Evolutionary conservation across 2,888 invertebrate species (phyloP), one percentile per base, ranked within the genome.

Genomic region (Liopterus haemorrhoidalis): DNA sequence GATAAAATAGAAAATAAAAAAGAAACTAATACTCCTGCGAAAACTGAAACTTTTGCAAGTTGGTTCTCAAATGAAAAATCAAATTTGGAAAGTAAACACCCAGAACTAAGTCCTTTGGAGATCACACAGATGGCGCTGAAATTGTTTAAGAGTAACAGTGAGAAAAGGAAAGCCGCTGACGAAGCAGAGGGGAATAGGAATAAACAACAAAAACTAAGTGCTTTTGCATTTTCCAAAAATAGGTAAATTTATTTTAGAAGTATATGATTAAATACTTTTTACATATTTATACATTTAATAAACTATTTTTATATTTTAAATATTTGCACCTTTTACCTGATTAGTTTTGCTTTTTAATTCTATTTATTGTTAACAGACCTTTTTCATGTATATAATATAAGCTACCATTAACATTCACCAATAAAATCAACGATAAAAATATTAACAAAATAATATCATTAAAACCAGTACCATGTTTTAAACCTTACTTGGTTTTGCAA

Each of bases 51-150:
- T 3, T 81, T 81, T 56, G 65, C 75, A 15, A 69, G 71, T 21
- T 82, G 81, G 81, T 79, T 74, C 51, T 66, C 70, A 1, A 71
- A 74, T 46, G 76, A 79, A 57, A 79, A 76, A 58, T 54, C 68
- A 2, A 54, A 61, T 8, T 59, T 82, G n/a, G 72, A 77, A 55
- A 65, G 66, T 31, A 73, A 79, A 54, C 69, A 75, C 56, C 75
- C 79, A 0, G 73, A 74, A 6, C 56, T 75, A 8, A 68, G 69
- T 3, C 65, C 71, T 0, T 64, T 70, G 0, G 79, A 81, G 48
- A 58, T 82, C 35, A 74, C 76, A 0, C 75, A 78, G 47, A 62
- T 71, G 4, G 76, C 74, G 4, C 69, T 76, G 21, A 67, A 69
- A 46, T 66, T 65, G 33, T 81, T 70, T 58, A 78, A 75, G 54